Evolutionary conservation across 2,113 vertebrate genomes (phyloP), one percentile per base, ranked within the genome.

Genomic region (Phocoena sinus): DNA sequence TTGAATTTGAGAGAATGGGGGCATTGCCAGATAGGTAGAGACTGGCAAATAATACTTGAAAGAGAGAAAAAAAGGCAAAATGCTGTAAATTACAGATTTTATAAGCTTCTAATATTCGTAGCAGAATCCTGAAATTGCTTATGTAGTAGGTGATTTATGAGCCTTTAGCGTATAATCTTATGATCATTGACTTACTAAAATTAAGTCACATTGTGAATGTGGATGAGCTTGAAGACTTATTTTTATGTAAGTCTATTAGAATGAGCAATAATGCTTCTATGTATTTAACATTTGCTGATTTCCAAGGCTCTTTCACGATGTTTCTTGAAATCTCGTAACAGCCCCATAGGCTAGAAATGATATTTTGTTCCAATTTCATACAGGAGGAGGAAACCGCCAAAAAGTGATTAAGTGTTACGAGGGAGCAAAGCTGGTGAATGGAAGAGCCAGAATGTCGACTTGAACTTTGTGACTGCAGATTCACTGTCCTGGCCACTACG

Each of bases 201-300:
- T 18, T 33, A 67, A 92, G 28, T 62, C 68, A 47, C 28, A 81
- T 23, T 56, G 81, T 67, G 23, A 89, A 84, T 67, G 15, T 33
- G 38, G 86, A 63, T 56, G 17, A 71, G 8, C 53, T 71, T 68
- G 21, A 62, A 81, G 36, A 89, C 26, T 56, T 79, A 56, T 70
- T 91, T 91, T 92, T 89, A 77, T 21, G 36, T 68, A 44, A 70
- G 28, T 79, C 44, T 82, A 25, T 89, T 86, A 63, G 82, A 89
- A 93, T 70, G 44, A 87, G 20, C 41, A 89, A 68, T 18, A 60
- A 70, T 70, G 33, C 28, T 85, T 94, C 38, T 87, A 18, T 53
- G 23, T 77, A 41, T 60, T 97, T 95, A 89, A 92, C 15, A 84
- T 65, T 83, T 94, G 79, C 33, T 89, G 50, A 44, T 74, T 97